Percentiles rank a stretch among this genome's conserved stretches.
phyloP scores from a whole-genome alignment of 2,888 invertebrate species.

The Drosophila niveifrons region DNA sequence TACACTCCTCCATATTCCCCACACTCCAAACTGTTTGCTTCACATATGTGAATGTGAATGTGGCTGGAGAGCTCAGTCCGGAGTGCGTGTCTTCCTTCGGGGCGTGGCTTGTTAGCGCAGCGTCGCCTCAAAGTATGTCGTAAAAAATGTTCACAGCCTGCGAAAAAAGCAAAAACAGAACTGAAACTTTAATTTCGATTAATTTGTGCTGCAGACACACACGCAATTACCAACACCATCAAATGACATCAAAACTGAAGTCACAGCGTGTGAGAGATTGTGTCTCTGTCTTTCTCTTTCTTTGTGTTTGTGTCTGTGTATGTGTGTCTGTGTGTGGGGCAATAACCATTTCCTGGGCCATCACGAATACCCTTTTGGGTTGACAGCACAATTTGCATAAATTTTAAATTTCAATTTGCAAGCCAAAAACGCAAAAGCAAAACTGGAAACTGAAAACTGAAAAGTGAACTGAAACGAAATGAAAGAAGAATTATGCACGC shows the following conservation, averaged over 20 bases:
- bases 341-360: slow-evolving; percentile 63
- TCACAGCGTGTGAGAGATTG: background rate
- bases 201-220: slow-evolving; percentile 52
- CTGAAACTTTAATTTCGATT: slow-evolving; percentile 74
- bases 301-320: slow-evolving; percentile 17
- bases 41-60: background rate
- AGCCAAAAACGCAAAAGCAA: slow-evolving; percentile 30
- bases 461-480: slow-evolving; percentile 50
- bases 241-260: slow-evolving; percentile 64
- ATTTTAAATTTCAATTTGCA: slow-evolving; percentile 81
- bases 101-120: slow-evolving; percentile 66
- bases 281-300: background rate
- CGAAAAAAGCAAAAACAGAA: slow-evolving; percentile 2
- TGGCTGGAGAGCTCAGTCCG: background rate
- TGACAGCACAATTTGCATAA: slow-evolving; percentile 80
- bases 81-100: slow-evolving; percentile 30
- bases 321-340: slow-evolving; percentile 40
- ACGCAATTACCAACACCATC: slow-evolving; percentile 70
- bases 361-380: slow-evolving; percentile 64
- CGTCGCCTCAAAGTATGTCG: slow-evolving; percentile 62
- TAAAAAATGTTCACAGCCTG: slow-evolving; percentile 59
- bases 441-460: slow-evolving; percentile 43
- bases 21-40: too few relatives aligned
- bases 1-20: background rate
- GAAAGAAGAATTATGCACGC: slow-evolving; percentile 55